Evolutionary conservation across 2,113 vertebrate species (phyloP).

Genomic region (Lycaon pictus): DNA sequence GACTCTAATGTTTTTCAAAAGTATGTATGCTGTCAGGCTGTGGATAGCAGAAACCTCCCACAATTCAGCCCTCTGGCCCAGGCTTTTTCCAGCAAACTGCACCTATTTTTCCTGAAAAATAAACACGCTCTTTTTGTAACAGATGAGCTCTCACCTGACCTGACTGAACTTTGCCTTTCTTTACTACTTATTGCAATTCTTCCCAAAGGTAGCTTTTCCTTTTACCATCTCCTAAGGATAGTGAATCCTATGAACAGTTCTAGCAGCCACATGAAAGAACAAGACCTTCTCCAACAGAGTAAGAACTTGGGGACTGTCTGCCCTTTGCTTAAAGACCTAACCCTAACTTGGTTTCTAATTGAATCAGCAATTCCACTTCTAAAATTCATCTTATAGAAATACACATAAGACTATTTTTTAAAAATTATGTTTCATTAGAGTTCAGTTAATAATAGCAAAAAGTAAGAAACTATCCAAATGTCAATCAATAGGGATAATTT

Average conservation of each 20-base stretch:
- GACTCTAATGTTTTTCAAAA: background rate
- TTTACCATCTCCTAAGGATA: background rate
- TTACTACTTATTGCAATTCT: background rate
- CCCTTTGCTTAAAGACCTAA: background rate
- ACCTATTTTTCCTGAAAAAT: background rate
- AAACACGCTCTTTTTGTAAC: background rate
- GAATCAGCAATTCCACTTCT: background rate
- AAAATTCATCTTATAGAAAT: slow-evolving; percentile 9
- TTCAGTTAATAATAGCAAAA: background rate
- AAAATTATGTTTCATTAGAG: background rate
- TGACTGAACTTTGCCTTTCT: background rate
- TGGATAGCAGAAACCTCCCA: background rate
- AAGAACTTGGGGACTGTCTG: background rate
- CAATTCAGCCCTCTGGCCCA: background rate
- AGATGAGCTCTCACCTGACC: background rate
- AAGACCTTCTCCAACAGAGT: background rate
- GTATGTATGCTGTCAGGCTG: background rate
- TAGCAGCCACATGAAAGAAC: background rate
- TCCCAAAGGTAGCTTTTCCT: background rate
- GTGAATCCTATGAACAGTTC: background rate
- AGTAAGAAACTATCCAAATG: background rate
- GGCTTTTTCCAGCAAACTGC: background rate
- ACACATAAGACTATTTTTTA: background rate
- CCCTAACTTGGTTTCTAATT: slow-evolving; percentile 27
- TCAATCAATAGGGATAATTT: background rate